Evolutionary conservation across 2,797 vertebrate species (phyloP).

Genomic region (Scyliorhinus canicula): DNA sequence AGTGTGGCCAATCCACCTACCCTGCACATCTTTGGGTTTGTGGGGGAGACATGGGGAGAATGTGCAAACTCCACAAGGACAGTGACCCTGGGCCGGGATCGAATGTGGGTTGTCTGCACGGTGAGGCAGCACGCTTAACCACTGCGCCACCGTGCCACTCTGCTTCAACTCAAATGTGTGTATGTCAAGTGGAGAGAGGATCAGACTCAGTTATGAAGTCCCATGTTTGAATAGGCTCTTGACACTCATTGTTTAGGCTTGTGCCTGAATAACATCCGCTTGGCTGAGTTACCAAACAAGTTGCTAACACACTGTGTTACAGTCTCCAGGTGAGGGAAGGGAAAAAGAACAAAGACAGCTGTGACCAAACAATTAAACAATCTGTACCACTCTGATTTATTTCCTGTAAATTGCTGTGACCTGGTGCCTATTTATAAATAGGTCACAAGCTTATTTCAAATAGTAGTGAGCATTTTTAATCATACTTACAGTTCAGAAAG

Average conservation of each 20-base stretch:
- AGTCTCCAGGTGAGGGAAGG: neutral
- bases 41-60: too few relatives aligned
- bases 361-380: neutral
- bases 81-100: too few relatives aligned
- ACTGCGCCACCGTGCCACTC: too few relatives aligned
- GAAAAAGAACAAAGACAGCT: neutral
- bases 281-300: neutral
- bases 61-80: too few relatives aligned
- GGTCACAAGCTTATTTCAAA: neutral
- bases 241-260: neutral
- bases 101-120: too few relatives aligned
- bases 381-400: neutral
- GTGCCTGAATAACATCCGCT: neutral
- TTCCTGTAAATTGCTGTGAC: neutral
- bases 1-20: too few relatives aligned
- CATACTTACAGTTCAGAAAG: too few relatives aligned
- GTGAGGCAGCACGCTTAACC: too few relatives aligned
- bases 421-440: neutral
- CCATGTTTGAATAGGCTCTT: neutral
- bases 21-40: too few relatives aligned
- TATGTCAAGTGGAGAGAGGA: neutral
- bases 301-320: neutral
- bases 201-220: neutral
- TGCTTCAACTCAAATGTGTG: neutral
- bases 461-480: neutral